Evolutionary conservation across 37 sponge, comb jelly and placozoan species (phyloP).

Genomic region (Ianthella basta): DNA sequence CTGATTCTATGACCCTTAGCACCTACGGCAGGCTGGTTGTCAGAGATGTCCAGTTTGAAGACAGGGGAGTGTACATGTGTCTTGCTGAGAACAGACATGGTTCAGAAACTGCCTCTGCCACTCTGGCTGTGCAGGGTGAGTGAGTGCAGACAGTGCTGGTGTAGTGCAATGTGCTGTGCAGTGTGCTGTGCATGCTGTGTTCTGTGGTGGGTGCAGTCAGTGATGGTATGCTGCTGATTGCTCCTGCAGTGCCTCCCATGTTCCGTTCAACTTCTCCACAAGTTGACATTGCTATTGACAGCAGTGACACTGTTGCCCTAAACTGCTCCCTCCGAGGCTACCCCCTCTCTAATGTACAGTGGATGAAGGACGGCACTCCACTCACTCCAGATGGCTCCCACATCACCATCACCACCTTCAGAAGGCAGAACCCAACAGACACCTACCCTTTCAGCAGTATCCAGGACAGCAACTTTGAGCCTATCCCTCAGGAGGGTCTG

Average conservation of each 20-base stretch:
- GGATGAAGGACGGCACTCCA: not conserved
- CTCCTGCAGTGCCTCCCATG: conserved; percentile 56
- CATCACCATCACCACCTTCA: not conserved
- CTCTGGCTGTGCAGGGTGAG: conserved; percentile 75
- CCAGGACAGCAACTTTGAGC: not conserved
- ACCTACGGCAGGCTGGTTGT: conserved; percentile 58
- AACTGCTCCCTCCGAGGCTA: conserved; percentile 17
- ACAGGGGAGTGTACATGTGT: conserved; percentile 70
- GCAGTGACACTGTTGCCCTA: conserved; percentile 11
- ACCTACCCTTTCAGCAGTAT: not conserved
- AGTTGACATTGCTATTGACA: not conserved
- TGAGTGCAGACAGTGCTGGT: not conserved
- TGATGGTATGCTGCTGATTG: not conserved
- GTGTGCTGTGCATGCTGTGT: conserved; percentile 11
- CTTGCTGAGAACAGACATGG: conserved; percentile 49
- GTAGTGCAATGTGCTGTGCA: conserved; percentile 14
- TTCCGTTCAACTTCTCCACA: conserved; percentile 32
- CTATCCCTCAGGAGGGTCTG: not conserved
- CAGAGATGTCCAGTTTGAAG: conserved; percentile 43
- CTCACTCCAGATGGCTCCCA: not conserved
- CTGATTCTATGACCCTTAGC: not conserved
- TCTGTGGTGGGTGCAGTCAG: not conserved
- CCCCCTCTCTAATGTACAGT: not conserved
- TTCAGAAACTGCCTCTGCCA: conserved; percentile 14
- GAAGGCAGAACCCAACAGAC: not conserved